Evolutionary conservation across 1,140 invertebrate species (phyloP).

Genomic region (Drosophila aff.): DNA sequence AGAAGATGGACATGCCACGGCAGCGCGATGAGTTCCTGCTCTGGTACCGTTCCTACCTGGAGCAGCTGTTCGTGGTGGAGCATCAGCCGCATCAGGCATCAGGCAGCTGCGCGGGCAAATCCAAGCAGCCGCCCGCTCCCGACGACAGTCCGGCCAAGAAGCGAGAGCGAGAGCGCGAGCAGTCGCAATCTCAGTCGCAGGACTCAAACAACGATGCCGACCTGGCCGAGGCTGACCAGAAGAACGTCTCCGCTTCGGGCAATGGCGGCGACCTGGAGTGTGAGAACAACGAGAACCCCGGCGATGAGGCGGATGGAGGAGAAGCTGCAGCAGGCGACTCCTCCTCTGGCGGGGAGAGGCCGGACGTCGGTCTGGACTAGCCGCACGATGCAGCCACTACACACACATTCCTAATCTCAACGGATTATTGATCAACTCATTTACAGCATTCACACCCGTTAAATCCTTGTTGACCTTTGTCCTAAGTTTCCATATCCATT

Average conservation of each 20-base stretch:
- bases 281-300: slow-evolving; percentile 80
- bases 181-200: slow-evolving; percentile 64
- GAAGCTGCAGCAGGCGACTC: slow-evolving; percentile 17
- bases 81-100: slow-evolving; percentile 47
- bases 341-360: slow-evolving; percentile 14
- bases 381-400: background rate
- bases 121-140: slow-evolving; percentile 8
- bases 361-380: slow-evolving; percentile 46
- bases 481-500: slow-evolving; percentile 26
- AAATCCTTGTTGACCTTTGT: slow-evolving; percentile 24
- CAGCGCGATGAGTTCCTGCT: slow-evolving; percentile 74
- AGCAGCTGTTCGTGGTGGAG: slow-evolving; percentile 69
- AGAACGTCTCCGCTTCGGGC: slow-evolving; percentile 64
- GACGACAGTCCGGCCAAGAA: slow-evolving; percentile 40
- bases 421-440: slow-evolving; percentile 17
- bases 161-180: slow-evolving; percentile 59
- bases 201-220: slow-evolving; percentile 85
- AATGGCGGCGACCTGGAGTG: slow-evolving; percentile 52
- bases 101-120: slow-evolving; percentile 12
- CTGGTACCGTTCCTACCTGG: slow-evolving; percentile 77
- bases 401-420: slow-evolving; percentile 63
- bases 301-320: slow-evolving; percentile 51
- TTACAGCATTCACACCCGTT: slow-evolving; percentile 19
- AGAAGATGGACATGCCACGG: slow-evolving; percentile 74
- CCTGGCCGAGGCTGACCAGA: slow-evolving; percentile 86